Conservation (phyloP, 2,797 vertebrate genomes). For the Tadarida brasiliensis region DNA sequence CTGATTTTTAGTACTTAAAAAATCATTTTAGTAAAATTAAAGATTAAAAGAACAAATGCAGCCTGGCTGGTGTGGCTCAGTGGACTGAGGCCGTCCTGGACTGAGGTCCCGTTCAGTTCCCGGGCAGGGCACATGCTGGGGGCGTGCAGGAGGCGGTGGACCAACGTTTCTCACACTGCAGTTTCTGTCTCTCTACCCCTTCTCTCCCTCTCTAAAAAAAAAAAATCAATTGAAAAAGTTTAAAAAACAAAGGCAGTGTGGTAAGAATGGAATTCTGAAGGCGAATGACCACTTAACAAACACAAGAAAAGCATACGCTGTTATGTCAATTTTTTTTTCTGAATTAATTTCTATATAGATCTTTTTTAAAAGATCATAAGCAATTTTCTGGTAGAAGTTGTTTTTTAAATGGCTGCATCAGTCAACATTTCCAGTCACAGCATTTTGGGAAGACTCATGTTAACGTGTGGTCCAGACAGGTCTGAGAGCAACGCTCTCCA, state of each 20-base stretch:
- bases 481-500: background rate
- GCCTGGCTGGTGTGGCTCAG: background rate
- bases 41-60: background rate
- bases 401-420: background rate
- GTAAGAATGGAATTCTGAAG: background rate
- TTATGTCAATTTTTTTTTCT: background rate
- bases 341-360: background rate
- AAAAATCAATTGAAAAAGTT: no score
- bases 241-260: background rate
- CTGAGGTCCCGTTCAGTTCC: no score
- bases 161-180: no score
- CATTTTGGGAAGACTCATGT: background rate
- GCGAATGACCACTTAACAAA: background rate
- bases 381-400: background rate
- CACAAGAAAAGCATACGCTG: background rate
- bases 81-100: no score
- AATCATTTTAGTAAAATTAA: background rate
- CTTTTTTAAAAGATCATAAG: background rate
- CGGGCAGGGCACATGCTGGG: no score
- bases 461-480: background rate
- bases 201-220: no score
- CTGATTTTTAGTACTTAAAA: conserved; percentile 1
- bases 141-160: no score
- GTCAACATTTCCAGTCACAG: background rate
- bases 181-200: no score